Percentiles rank a stretch among this genome's conserved stretches.
phyloP scores from a whole-genome alignment of 2,113 vertebrate genomes.

The Plecotus auritus region DNA sequence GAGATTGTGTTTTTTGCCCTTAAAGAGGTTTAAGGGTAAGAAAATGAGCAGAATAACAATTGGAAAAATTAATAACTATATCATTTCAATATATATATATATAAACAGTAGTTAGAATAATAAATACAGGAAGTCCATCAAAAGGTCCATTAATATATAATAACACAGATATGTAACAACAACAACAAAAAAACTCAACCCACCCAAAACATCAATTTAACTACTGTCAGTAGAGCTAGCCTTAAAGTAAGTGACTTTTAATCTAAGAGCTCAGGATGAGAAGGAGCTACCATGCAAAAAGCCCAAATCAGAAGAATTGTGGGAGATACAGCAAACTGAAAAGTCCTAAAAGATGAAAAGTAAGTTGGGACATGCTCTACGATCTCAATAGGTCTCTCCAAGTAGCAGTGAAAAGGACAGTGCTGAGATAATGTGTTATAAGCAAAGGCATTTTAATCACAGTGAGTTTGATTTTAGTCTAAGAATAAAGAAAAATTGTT shows the following conservation, averaged over 20 bases:
- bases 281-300: neutral
- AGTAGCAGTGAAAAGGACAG: neutral
- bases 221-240: neutral
- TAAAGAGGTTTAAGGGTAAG: no score
- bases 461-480: neutral
- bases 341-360: neutral
- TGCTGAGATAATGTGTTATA: neutral
- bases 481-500: neutral
- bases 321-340: neutral
- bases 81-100: no score
- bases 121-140: no score
- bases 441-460: neutral
- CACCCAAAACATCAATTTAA: neutral
- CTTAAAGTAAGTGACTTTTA: slow-evolving; percentile 1
- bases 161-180: neutral
- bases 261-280: neutral
- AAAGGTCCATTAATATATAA: no score
- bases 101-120: no score
- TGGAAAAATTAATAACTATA: no score
- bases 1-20: no score
- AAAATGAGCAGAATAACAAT: no score
- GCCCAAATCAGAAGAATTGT: neutral
- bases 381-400: neutral
- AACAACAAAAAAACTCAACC: no score
- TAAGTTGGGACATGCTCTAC: neutral